phyloP scores from a whole-genome alignment of 1,140 invertebrate species.

The Drosophila parabipectinata region DNA sequence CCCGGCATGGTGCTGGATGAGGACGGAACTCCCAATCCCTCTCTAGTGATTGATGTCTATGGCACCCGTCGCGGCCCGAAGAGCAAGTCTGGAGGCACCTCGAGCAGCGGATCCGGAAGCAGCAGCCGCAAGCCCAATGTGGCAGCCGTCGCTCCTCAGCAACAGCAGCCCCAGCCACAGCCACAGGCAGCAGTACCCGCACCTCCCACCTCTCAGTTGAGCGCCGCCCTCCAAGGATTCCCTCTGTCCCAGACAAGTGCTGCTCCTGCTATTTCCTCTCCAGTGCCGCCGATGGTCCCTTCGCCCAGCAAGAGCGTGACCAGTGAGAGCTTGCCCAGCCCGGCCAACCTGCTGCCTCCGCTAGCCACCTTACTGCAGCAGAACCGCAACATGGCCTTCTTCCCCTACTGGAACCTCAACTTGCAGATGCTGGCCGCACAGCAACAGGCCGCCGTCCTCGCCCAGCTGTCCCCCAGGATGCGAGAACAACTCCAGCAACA shows the following conservation, averaged over 20 bases:
- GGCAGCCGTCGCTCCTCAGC: conserved; percentile 50
- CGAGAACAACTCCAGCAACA: conserved; percentile 68
- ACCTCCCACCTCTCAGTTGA: conserved; percentile 55
- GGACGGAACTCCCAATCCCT: conserved; percentile 93
- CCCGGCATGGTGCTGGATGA: conserved; percentile 94
- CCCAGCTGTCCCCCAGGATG: conserved; percentile 73
- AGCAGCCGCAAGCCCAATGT: conserved; percentile 27
- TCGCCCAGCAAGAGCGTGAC: conserved; percentile 69
- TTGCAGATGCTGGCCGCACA: conserved; percentile 83
- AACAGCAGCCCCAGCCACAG: conserved; percentile 22
- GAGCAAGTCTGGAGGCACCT: conserved; percentile 84
- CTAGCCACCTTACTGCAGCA: conserved; percentile 78
- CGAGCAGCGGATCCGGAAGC: conserved; percentile 18
- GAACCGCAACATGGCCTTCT: conserved; percentile 81
- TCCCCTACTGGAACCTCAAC: conserved; percentile 83
- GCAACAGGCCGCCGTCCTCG: conserved; percentile 77
- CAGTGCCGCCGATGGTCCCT: conserved; percentile 35
- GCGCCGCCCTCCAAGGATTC: conserved; percentile 68
- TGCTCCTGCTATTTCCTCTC: conserved; percentile 19
- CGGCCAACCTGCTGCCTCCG: conserved; percentile 67
- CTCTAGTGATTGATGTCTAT: conserved; percentile 95
- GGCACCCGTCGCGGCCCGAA: conserved; percentile 94
- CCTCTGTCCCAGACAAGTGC: conserved; percentile 39
- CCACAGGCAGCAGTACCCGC: conserved; percentile 22
- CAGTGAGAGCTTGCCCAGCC: conserved; percentile 44